Percentiles rank a stretch among this genome's conserved stretches.
These are phyloP conservation scores for Tachina fera DNA, from an alignment of 2,888 invertebrate species.

Conservation along the genomic window DNA sequence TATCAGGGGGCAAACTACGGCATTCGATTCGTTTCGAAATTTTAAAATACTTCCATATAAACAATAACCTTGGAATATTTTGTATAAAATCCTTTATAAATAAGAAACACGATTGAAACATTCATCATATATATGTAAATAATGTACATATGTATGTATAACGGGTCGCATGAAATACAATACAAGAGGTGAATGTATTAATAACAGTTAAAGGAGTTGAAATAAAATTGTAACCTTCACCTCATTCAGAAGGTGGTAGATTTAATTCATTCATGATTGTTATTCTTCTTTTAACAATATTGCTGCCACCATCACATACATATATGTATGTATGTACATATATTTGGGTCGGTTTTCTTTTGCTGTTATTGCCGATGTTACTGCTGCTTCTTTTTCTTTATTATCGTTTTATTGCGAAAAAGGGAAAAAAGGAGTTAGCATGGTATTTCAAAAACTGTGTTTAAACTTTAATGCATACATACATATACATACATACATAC, in stretches of 20 bases:
- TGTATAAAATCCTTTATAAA: too few relatives aligned
- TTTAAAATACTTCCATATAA: too few relatives aligned
- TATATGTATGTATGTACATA: too few relatives aligned
- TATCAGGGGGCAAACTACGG: too few relatives aligned
- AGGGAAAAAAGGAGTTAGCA: constrained; percentile 10
- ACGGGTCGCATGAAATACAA: neutral
- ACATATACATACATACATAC: constrained; percentile 1
- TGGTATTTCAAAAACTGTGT: neutral
- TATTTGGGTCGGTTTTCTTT: constrained; percentile 12
- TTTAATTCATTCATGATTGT: constrained; percentile 27
- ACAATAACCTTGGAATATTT: too few relatives aligned
- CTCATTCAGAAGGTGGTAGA: constrained; percentile 5
- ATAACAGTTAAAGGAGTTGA: neutral
- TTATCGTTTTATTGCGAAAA: constrained; percentile 20
- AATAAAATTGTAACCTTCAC: constrained; percentile 31
- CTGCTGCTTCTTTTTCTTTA: constrained; percentile 22
- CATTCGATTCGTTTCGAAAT: too few relatives aligned
- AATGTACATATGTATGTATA: too few relatives aligned
- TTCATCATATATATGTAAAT: too few relatives aligned
- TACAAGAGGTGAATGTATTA: constrained; percentile 13
- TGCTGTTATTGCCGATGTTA: neutral
- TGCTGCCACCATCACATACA: constrained; percentile 14
- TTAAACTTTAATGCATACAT: constrained; percentile 36
- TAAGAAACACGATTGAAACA: too few relatives aligned
- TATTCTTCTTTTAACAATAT: neutral